A percentile compares a stretch with the other conserved stretches of the same genome.
phyloP scores from a whole-genome alignment of 2,113 vertebrate genomes.

The Pandion haliaetus region DNA sequence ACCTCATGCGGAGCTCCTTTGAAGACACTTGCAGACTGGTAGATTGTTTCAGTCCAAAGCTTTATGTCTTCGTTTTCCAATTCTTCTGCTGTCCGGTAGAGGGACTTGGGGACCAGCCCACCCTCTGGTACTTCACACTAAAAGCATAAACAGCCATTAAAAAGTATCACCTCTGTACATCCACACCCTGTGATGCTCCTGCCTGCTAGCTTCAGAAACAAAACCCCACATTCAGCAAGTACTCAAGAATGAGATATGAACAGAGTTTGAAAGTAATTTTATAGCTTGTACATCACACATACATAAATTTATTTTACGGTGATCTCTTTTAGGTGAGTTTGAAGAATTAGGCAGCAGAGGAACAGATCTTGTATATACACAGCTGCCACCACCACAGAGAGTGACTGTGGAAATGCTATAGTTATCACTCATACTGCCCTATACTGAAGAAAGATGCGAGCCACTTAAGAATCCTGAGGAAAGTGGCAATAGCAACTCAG shows the following conservation, averaged over 20 bases:
- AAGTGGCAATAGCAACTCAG: neutral
- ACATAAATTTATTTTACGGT: neutral
- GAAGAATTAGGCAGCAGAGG: neutral
- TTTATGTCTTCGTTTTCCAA: constrained; percentile 89
- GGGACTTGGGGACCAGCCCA: constrained; percentile 89
- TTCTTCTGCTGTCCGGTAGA: constrained; percentile 92
- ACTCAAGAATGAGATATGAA: neutral
- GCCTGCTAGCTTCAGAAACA: neutral
- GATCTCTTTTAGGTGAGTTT: neutral
- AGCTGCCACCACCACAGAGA: neutral
- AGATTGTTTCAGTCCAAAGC: constrained; percentile 93
- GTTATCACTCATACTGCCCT: neutral
- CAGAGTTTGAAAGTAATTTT: neutral
- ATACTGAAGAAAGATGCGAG: neutral
- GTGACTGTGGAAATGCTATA: neutral
- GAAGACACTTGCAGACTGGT: constrained; percentile 93
- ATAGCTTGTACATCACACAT: neutral
- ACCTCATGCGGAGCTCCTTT: constrained; percentile 96
- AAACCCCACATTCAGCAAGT: neutral
- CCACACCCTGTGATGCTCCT: neutral
- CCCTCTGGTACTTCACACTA: constrained; percentile 95
- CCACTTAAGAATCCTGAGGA: neutral
- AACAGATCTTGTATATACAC: neutral
- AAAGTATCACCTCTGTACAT: neutral
- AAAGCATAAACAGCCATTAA: neutral